Conservation (phyloP, 1,140 invertebrate species). For the Lepidurus arcticus region DNA sequence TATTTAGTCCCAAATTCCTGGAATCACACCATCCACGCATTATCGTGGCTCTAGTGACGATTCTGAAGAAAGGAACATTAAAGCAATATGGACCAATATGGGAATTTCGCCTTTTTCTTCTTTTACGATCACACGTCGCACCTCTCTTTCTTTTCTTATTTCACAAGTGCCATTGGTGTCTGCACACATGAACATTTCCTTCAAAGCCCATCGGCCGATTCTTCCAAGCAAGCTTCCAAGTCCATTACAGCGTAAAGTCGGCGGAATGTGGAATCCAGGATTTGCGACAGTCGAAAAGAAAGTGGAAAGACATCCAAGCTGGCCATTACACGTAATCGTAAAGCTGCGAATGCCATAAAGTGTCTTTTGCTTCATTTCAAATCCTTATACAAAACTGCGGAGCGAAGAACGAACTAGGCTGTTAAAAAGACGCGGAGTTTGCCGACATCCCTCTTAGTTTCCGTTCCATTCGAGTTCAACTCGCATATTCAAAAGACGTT, state of each 20-base stretch:
- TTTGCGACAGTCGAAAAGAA: neutral
- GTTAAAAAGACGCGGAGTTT: neutral
- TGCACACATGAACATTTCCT: neutral
- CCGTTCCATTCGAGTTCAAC: neutral
- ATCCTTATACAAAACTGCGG: neutral
- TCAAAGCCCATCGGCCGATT: neutral
- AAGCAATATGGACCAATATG: neutral
- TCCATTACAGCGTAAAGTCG: neutral
- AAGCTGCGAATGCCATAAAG: conserved; percentile 5
- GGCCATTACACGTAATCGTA: neutral
- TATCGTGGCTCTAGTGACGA: neutral
- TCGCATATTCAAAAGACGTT: neutral
- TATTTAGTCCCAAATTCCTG: neutral
- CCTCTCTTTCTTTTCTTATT: neutral
- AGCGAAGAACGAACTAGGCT: neutral
- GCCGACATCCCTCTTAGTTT: neutral
- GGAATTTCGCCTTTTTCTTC: neutral
- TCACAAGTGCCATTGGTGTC: neutral
- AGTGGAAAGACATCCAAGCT: neutral
- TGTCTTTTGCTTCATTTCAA: neutral
- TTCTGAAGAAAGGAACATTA: neutral
- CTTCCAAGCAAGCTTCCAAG: neutral
- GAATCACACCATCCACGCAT: neutral
- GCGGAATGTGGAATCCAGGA: neutral
- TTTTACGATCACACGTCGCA: neutral